These are phyloP conservation scores for Spheniscus mendiculus DNA, from an alignment of 2,113 vertebrate genomes.

Conservation along the genomic window DNA sequence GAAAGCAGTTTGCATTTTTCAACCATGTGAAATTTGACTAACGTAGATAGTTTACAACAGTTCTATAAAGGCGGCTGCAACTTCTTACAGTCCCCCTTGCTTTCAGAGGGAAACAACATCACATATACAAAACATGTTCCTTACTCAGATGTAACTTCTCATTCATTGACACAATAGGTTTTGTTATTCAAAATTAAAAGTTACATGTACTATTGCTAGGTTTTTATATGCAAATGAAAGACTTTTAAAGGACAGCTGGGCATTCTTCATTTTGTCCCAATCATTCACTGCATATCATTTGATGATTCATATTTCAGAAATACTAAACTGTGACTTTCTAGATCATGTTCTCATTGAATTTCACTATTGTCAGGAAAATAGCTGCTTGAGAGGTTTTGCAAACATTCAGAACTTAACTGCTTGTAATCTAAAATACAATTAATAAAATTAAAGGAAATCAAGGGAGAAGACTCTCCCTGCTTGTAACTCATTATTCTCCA, in stretches of 20 bases:
- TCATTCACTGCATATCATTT: neutral
- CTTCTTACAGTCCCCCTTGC: neutral
- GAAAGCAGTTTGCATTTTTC: neutral
- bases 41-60: neutral
- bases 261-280: neutral
- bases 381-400: neutral
- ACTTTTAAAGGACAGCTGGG: neutral
- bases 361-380: neutral
- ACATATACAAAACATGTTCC: neutral
- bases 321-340: neutral
- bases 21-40: neutral
- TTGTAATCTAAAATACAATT: neutral
- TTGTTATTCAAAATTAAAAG: neutral
- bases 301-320: neutral
- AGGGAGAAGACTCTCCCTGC: neutral
- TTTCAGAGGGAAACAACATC: neutral
- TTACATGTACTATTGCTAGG: neutral
- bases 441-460: neutral
- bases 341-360: neutral
- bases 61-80: neutral
- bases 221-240: neutral
- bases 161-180: neutral
- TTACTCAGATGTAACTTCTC: neutral
- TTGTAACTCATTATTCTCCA: neutral
- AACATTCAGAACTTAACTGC: neutral